These are phyloP conservation scores for Limulus polyphemus DNA, from an alignment of 2,888 invertebrate species.

Conservation along the genomic window DNA sequence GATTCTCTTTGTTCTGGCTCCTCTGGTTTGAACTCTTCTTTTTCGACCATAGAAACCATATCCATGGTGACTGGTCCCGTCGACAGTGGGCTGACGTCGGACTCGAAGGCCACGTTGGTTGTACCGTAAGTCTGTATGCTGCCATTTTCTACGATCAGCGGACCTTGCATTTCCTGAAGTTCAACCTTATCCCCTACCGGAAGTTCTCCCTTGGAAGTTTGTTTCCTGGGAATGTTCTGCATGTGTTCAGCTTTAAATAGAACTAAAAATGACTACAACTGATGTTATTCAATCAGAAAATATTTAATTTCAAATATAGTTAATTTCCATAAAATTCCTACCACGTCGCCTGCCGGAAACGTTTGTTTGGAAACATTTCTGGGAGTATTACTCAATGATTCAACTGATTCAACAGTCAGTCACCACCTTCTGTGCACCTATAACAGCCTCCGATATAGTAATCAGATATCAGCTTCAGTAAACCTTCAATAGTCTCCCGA, in stretches of 20 bases:
- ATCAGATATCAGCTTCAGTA: too few species aligned
- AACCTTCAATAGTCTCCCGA: too few species aligned
- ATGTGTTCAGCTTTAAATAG: slow-evolving; percentile 4
- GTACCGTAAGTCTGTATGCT: slow-evolving; percentile 52
- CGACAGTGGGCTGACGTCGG: slow-evolving; percentile 34
- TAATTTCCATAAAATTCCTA: too few species aligned
- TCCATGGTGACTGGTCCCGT: slow-evolving; percentile 16
- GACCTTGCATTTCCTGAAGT: slow-evolving; percentile 68
- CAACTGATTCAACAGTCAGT: too few species aligned
- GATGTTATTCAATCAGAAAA: too few species aligned
- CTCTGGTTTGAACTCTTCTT: slow-evolving; percentile 19
- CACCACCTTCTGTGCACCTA: too few species aligned
- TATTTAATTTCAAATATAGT: too few species aligned
- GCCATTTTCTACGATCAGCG: slow-evolving; percentile 56
- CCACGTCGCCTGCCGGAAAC: too few species aligned
- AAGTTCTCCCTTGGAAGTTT: slow-evolving; percentile 22
- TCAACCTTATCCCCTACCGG: slow-evolving; percentile 40
- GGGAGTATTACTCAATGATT: too few species aligned
- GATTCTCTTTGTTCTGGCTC: slow-evolving; percentile 65
- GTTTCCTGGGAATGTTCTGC: slow-evolving; percentile 27
- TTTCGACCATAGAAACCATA: slow-evolving; percentile 20
- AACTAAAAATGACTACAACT: too few species aligned
- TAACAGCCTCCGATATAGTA: too few species aligned
- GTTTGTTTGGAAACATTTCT: too few species aligned
- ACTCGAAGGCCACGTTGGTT: slow-evolving; percentile 66